Conservation (phyloP, 2,797 vertebrate species). For the Siniperca undulata region DNA sequence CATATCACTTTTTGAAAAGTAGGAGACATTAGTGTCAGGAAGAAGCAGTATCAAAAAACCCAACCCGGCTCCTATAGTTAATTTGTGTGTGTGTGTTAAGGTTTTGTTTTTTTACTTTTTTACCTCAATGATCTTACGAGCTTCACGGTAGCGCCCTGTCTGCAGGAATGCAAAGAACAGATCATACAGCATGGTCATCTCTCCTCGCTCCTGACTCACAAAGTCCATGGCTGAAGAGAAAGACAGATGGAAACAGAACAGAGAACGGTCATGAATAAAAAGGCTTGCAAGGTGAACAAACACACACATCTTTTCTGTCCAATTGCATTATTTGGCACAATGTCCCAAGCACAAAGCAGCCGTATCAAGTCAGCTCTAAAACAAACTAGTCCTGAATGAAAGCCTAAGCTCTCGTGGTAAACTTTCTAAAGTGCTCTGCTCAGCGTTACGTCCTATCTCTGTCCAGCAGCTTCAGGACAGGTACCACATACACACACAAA, state of each 20-base stretch:
- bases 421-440: slow-evolving; percentile 73
- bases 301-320: slow-evolving; percentile 31
- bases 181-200: slow-evolving; percentile 95
- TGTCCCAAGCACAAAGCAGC: slow-evolving; percentile 56
- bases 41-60: background rate
- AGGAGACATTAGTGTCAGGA: background rate
- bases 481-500: slow-evolving; percentile 53
- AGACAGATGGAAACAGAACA: slow-evolving; percentile 25
- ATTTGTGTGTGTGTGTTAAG: slow-evolving; percentile 12
- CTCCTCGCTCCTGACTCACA: slow-evolving; percentile 90
- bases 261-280: slow-evolving; percentile 55
- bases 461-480: slow-evolving; percentile 72
- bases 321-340: slow-evolving; percentile 65
- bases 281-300: slow-evolving; percentile 49
- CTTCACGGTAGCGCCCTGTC: slow-evolving; percentile 93
- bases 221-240: slow-evolving; percentile 90
- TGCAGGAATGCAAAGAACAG: slow-evolving; percentile 95
- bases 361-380: slow-evolving; percentile 47
- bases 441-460: slow-evolving; percentile 71
- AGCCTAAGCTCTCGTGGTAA: slow-evolving; percentile 67
- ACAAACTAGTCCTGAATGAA: slow-evolving; percentile 55
- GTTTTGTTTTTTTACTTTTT: background rate
- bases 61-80: background rate
- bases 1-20: background rate
- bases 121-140: slow-evolving; percentile 96